Evolutionary conservation across 2,797 vertebrate genomes (phyloP), one percentile per base, ranked within the genome.

Genomic region (Rhynchonycteris naso): DNA sequence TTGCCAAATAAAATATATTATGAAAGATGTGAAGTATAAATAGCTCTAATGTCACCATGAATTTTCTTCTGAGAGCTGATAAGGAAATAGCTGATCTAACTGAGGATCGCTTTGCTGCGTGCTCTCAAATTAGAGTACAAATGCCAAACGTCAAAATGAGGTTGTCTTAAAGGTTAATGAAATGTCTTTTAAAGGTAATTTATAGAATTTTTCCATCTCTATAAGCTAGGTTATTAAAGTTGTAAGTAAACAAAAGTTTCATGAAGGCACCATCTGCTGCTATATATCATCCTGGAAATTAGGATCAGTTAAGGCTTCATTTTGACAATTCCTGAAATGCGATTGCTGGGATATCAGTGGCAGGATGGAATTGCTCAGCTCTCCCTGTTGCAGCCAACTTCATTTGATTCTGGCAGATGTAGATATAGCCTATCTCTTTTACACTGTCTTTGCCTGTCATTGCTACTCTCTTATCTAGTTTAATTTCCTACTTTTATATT

Each of bases 401-500:
- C 84, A 61, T 2, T n/a, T 88, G 93, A 93, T 92, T 80, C 88
- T 88, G 92, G 33, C 28, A 88, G 93, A 94, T 93, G 92, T 9
- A 96, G 93, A 96, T 96, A 96, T 0, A 54, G 68, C 43, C 0
- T 93, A 86, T 97, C 93, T 94, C 59, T 61, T 88, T 79, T 69
- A 95, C 71, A 43, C 81, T 88, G 93, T 83, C 81, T 96, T 81
- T 90, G 76, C 33, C 68, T 95, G 94, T 95, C 96, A 92, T 80
- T 93, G 95, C 65, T 83, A 30, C 88, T 93, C 52, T 66, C 94
- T 97, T 96, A 97, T 97, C 97, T 96, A 86, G 85, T 97, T 97
- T 97, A 97, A 97, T 97, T 97, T 97, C 96, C 96, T 97, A 96
- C 88, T 96, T 96, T 96, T 94, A 88, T 96, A 96, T 96, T 96